Conservation (phyloP, 2,113 vertebrate genomes). For the Pseudorasbora parva region DNA sequence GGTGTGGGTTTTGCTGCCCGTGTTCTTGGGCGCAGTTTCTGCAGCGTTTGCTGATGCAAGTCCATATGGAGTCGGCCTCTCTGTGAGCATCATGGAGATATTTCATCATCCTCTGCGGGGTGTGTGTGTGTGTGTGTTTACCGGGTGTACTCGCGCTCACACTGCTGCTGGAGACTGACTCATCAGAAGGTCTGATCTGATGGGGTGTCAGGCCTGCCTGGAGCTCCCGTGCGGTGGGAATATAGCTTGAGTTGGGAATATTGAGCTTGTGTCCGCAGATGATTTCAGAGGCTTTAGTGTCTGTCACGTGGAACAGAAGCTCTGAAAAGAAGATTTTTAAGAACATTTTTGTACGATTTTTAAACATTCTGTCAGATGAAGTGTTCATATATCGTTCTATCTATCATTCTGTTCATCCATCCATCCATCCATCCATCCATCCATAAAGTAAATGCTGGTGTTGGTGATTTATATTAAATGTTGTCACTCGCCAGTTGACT, state of each 20-base stretch:
- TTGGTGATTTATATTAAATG: too few species aligned
- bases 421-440: too few species aligned
- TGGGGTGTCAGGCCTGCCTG: not conserved
- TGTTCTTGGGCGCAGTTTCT: slow-evolving; percentile 5
- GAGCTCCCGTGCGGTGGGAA: not conserved
- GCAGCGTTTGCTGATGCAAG: not conserved
- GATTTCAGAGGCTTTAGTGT: not conserved
- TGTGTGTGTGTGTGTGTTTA: too few species aligned
- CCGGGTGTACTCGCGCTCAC: too few species aligned
- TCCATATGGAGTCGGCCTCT: not conserved
- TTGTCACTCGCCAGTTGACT: too few species aligned
- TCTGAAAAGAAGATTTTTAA: too few species aligned
- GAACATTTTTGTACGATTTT: too few species aligned
- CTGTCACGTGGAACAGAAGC: too few species aligned
- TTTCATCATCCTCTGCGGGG: slow-evolving; percentile 41
- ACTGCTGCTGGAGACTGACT: not conserved
- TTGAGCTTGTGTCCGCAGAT: not conserved
- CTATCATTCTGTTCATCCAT: too few species aligned
- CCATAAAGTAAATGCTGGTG: too few species aligned
- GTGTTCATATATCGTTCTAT: too few species aligned
- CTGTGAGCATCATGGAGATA: not conserved
- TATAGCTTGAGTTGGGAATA: not conserved
- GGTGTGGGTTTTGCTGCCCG: not conserved
- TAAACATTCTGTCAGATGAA: too few species aligned
- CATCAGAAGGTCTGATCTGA: not conserved